Evolutionary conservation across 2,113 vertebrate genomes (phyloP), one percentile per base, ranked within the genome.

Genomic region (Zootoca vivipara): DNA sequence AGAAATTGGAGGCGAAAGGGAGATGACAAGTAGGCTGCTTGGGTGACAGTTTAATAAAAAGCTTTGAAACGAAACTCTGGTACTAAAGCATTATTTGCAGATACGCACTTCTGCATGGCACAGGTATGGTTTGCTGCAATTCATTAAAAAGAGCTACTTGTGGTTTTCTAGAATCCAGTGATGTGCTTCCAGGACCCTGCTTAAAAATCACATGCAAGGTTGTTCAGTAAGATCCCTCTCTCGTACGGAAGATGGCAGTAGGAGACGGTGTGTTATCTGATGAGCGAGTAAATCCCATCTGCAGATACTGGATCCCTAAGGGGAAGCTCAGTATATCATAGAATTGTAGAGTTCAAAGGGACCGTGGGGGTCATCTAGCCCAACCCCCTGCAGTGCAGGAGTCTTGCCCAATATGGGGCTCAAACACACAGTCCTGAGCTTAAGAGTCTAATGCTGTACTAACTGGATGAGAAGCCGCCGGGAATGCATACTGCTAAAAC

Each of bases 11-110:
- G 93, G 79, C 1, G 72, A 89, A 93, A 90, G 89, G 92, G 94
- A 91, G 92, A 89, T 94, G 94, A 92, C 90, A 87, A 90, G 38
- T 85, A 94, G 95, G 83, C 93, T 91, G 91, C 93, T 95, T 90
- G 92, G 95, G 92, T 91, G 93, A 94, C 95, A 91, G 89, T 96
- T 96, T 94, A 97, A 97, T 97, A 97, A 97, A 97, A 95, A 56
- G 96, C 96, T 96, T 96, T 96, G 95, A 96, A 89, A 95, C 95
- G 94, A 62, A 92, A 96, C 95, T 93, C 80, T 92, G 89, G 91
- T 85, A 89, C 65, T 91, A 93, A 90, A 91, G 87, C 70, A 10
- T 65, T 91, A 82, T 90, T 93, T 89, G 46, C 46, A 52, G 46
- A 52, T 52, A 12, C 10, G 90, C 83, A 86, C 83, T 83, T 2